Evolutionary conservation across 2,888 invertebrate genomes (phyloP), one percentile per base, ranked within the genome.

Genomic region (Dicycla oo): DNA sequence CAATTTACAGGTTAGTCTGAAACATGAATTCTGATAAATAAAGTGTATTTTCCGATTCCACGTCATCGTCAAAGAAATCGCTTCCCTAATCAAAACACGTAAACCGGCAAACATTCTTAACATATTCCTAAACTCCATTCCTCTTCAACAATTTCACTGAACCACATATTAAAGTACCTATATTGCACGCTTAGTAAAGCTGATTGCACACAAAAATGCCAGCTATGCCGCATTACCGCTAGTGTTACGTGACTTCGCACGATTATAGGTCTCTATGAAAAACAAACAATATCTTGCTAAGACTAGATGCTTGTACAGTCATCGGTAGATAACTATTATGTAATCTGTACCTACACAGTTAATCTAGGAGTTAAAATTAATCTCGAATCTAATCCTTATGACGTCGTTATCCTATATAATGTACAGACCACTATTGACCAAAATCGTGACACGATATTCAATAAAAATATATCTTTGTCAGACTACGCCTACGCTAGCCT

Each of bases 161-260:
- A 51, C 62, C 47, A 66, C 26, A 53, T 45, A 60, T n/a, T 34
- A n/a, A 3, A 7, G 34, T n/a, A 30, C 3, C 11, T 60, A 20
- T 49, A 53, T 58, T 73, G 64, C 60, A 61, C 34, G 56, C 15
- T 47, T 38, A 53, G 56, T 65, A 63, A 62, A 66, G 61, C n/a
- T 57, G 58, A 77, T 67, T 73, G 73, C 78, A 77, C 63, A 60
- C 74, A 78, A 63, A 67, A 60, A 78, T 77, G 43, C 45, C 57
- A 78, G 38, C 18, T 73, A 67, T 67, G 67, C 43, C n/a, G 51
- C 30, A 34, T 62, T 62, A 62, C 49, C 62, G 30, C 15, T 3
- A 18, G 62, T 54, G 45, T 73, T 78, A 77, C 67, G 78, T 66
- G 67, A 62, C 64, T 23, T 1, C 11, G 30, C 30, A 53, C 60